Base-by-base conservation (phyloP, 2,113 vertebrate species). In the Callipepla californica region DNA sequence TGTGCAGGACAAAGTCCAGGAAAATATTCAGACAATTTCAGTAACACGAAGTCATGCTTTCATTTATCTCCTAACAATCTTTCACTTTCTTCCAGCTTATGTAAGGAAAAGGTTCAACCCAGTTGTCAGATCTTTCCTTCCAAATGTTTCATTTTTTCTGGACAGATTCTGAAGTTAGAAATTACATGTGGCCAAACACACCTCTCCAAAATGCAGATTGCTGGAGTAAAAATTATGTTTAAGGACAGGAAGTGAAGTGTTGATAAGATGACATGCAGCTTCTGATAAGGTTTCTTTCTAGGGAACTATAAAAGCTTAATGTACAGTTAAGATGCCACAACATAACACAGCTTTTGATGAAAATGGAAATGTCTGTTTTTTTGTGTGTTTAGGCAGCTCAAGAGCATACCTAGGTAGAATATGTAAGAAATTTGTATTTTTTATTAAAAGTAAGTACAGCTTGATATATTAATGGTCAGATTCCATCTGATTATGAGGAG, bases 1-100 rank as follows among this genome's bases (percentile, higher is more conserved):
- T 94, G 61, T 78, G 80, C 80, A 88, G 78, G 84, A 74, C 32
- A 58, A 80, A 62, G 75, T 82, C 78, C 87, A 93, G 91, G 91
- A 82, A 94, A 89, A 87, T 65, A 83, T 73, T 75, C 17, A 79
- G 86, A 73, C 17, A 53, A 57, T 38, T 55, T 73, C 58, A 85
- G 36, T 79, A 63, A 50, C 38, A 73, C 4, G 80, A 76, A 38
- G 14, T 79, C 40, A 7, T 79, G 28, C 11, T 92, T 92, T 89
- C 51, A 36, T 85, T 80, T 85, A 59, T 83, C 34, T 63, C 20
- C 17, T 82, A 86, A 55, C 13, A 69, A n/a, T 4, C 13, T 92
- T 70, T 22, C 74, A 72, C 34, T 61, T 85, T 85, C 66, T 88
- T 61, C 22, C 53, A 85, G 13, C 32, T 79, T 89, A 70, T 89